Percentiles rank a stretch among this genome's conserved stretches.
Evolutionary conservation across 2,797 vertebrate species (phyloP).

Genomic region (Pipistrellus pipistrellus): DNA sequence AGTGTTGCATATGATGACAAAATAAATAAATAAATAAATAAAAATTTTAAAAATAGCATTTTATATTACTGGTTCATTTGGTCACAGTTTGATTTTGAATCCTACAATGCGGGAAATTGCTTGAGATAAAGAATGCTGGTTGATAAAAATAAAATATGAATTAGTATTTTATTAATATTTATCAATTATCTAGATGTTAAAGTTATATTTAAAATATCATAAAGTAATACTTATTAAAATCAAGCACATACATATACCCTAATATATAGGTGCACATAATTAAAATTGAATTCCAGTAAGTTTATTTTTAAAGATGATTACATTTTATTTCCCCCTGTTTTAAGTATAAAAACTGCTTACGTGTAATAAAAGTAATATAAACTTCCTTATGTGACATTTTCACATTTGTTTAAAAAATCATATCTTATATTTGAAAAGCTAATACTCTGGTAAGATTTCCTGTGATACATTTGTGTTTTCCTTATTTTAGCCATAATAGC

Average conservation of each 20-base stretch:
- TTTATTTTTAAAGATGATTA: background rate
- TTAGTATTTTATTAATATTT: background rate
- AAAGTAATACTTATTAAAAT: background rate
- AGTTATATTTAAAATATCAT: background rate
- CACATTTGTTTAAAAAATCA: background rate
- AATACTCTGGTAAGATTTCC: background rate
- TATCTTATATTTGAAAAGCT: slow-evolving; percentile 19
- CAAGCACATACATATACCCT: background rate
- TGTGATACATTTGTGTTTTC: background rate
- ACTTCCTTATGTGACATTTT: background rate
- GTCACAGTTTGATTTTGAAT: slow-evolving; percentile 38
- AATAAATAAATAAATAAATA: too few relatives aligned
- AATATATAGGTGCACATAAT: background rate
- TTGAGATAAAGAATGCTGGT: background rate
- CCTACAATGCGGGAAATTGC: background rate
- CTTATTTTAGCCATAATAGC: slow-evolving; percentile 40
- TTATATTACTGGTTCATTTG: background rate
- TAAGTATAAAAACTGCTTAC: background rate
- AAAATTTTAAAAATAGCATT: background rate
- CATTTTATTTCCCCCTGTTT: background rate
- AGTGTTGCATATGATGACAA: background rate
- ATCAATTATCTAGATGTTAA: background rate
- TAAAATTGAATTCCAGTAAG: background rate
- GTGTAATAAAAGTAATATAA: background rate
- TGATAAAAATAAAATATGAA: slow-evolving; percentile 19